Conservation (phyloP, 2,888 invertebrate species). For the Drosophila falleni region DNA sequence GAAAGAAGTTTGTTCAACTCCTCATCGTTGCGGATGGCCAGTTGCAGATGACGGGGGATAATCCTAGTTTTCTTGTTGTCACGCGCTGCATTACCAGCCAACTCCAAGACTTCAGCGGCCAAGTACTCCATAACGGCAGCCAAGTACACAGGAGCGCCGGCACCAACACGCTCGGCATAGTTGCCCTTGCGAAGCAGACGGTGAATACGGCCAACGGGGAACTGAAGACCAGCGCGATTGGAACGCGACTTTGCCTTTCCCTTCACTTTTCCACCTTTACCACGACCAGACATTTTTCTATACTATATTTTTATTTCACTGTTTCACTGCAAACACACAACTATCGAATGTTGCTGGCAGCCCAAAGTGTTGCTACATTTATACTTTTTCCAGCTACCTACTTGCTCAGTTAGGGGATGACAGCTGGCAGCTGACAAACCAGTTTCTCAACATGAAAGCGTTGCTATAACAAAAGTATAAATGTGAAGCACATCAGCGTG, state of each 20-base stretch:
- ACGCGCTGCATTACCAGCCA: too few species aligned
- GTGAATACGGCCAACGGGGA: slow-evolving; percentile 88
- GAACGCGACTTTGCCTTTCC: slow-evolving; percentile 86
- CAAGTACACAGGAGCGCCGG: slow-evolving; percentile 86
- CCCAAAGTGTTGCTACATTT: neutral
- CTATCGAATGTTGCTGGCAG: slow-evolving; percentile 3
- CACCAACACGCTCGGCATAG: slow-evolving; percentile 87
- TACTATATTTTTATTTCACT: slow-evolving; percentile 13
- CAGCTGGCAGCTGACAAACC: too few species aligned
- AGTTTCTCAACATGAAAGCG: slow-evolving; percentile 20
- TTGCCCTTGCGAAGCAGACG: slow-evolving; percentile 87
- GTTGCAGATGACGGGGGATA: too few species aligned
- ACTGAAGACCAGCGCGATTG: slow-evolving; percentile 87
- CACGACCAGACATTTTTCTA: too few species aligned
- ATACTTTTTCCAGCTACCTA: slow-evolving; percentile 6
- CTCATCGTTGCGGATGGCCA: too few species aligned
- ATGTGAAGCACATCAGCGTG: neutral
- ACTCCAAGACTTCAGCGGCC: slow-evolving; percentile 89
- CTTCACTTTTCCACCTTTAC: slow-evolving; percentile 85
- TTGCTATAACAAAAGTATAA: slow-evolving; percentile 38
- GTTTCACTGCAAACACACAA: slow-evolving; percentile 19
- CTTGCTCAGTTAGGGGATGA: slow-evolving; percentile 16
- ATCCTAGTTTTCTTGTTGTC: too few species aligned
- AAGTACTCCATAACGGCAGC: too few species aligned
- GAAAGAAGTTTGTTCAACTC: too few species aligned